These are phyloP conservation scores for Ceyx cyanopectus DNA, from an alignment of 2,113 vertebrate species.

Conservation along the genomic window DNA sequence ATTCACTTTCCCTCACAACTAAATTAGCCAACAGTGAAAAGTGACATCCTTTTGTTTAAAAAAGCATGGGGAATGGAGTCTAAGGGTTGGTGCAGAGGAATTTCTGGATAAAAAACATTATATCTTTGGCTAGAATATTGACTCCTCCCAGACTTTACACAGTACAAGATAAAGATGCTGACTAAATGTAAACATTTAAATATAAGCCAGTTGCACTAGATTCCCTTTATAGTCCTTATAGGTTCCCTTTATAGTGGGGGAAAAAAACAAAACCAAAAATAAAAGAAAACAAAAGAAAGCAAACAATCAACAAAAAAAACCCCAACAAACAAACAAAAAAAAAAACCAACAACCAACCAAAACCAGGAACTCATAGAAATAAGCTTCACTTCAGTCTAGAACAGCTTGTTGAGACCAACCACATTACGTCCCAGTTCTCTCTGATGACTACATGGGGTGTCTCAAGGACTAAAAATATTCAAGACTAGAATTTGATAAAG, in stretches of 20 bases:
- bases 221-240: background rate
- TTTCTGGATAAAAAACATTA: background rate
- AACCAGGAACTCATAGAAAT: background rate
- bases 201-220: background rate
- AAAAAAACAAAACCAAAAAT: background rate
- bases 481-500: background rate
- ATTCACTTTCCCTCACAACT: background rate
- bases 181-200: background rate
- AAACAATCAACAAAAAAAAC: background rate
- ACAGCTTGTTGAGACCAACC: background rate
- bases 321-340: too few species aligned
- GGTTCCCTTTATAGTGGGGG: background rate
- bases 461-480: background rate
- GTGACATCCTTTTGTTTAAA: slow-evolving; percentile 23
- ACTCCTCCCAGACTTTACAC: background rate
- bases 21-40: slow-evolving; percentile 42
- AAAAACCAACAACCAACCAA: too few species aligned
- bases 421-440: background rate
- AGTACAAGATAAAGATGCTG: background rate
- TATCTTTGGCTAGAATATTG: background rate
- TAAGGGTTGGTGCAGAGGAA: background rate
- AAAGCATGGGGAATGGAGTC: background rate
- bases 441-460: background rate
- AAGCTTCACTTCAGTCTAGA: background rate
- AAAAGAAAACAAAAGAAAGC: background rate